A percentile compares a stretch with the other conserved stretches of the same genome.
Evolutionary conservation across 2,113 vertebrate species (phyloP).

Genomic region (Melanotaenia duboulayi): DNA sequence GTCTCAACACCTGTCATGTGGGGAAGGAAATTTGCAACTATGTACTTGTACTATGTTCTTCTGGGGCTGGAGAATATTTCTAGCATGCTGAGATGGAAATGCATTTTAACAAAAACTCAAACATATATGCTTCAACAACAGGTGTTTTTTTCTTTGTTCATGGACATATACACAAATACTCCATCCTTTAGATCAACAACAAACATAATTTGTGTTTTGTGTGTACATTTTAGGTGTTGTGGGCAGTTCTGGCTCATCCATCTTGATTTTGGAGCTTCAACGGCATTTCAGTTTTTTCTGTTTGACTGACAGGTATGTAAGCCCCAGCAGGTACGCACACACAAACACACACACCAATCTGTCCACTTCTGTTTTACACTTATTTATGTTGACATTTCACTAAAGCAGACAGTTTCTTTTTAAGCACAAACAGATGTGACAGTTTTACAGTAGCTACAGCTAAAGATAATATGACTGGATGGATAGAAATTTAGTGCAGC

Average conservation of each 20-base stretch:
- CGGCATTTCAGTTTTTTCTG: constrained; percentile 36
- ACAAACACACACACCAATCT: constrained; percentile 16
- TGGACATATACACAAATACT: too few relatives aligned
- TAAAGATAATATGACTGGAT: neutral
- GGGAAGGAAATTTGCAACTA: constrained; percentile 33
- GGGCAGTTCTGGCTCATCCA: constrained; percentile 26
- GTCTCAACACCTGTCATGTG: constrained; percentile 10
- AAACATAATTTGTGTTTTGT: constrained; percentile 28
- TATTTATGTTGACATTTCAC: constrained; percentile 32
- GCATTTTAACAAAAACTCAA: too few relatives aligned
- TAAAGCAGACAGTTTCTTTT: constrained; percentile 24
- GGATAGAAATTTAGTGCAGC: neutral
- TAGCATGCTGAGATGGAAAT: neutral
- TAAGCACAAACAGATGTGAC: constrained; percentile 23
- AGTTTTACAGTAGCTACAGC: constrained; percentile 3
- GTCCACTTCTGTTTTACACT: constrained; percentile 18
- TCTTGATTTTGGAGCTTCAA: constrained; percentile 57
- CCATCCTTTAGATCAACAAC: neutral
- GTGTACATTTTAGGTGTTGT: constrained; percentile 2
- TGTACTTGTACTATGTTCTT: neutral
- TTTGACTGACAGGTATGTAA: constrained; percentile 4
- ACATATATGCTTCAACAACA: too few relatives aligned
- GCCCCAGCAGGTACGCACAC: neutral
- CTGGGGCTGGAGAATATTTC: neutral
- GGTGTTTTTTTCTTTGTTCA: too few relatives aligned